Evolutionary conservation across 2,888 invertebrate genomes (phyloP), one percentile per base, ranked within the genome.

Genomic region (Timandra comae): DNA sequence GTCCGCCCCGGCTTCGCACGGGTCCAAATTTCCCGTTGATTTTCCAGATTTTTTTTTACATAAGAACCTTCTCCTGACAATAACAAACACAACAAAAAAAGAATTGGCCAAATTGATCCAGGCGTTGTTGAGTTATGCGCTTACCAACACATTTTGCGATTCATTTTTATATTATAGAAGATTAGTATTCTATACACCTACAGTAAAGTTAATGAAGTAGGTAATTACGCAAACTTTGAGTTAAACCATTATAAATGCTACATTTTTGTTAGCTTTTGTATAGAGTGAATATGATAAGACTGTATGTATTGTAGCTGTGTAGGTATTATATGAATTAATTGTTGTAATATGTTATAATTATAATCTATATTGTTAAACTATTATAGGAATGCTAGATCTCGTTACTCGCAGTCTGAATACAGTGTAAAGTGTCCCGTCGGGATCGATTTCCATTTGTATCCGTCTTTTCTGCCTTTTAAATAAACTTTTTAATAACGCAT

Each of bases 301-400:
- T 82, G 78, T 76, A 73, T 60, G 58, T 73, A 67, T 50, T 58
- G 50, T 40, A 52, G 47, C 46, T 34, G 35, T 30, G 28, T 57
- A 56, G 49, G 45, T 48, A 41, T 46, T 59, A 56, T 45, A 45
- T 60, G 52, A 55, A 56, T 52, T 58, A 46, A 56, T 61, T 55
- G 57, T 63, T 63, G 47, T 65, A 68, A 52, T n/a, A n/a, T 56
- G 53, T 63, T 59, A 56, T 41, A 48, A 50, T 36, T 41, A 52
- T 56, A 42, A 39, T 57, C 16, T 16, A 16, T n/a, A 63, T 67
- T 68, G 62, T 68, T 70, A 63, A 49, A 58, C 68, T 55, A 56
- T 51, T 51, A 58, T 78, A 78, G 71, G 56, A 70, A 67, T 67
- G 76, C 76, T 81, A 84, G 84, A 82, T 84, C 84, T 82, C 82